These are phyloP conservation scores for Isichthys henryi DNA, from an alignment of 2,113 vertebrate genomes.

Conservation along the genomic window DNA sequence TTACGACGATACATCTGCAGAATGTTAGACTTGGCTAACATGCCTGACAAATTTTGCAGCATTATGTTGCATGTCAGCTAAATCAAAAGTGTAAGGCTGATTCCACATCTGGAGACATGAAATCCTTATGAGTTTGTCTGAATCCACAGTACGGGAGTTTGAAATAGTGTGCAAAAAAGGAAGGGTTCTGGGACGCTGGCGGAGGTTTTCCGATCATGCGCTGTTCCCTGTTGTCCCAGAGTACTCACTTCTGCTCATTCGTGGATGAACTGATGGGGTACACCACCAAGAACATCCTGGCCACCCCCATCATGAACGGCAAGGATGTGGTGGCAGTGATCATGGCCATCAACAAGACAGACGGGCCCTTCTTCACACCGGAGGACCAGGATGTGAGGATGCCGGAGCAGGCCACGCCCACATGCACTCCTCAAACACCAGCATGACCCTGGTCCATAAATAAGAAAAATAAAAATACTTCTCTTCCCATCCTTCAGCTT, in stretches of 20 bases:
- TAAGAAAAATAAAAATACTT: not conserved
- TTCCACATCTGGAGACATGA: not conserved
- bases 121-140: not conserved
- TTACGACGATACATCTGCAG: not conserved
- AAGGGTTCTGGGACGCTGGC: not conserved
- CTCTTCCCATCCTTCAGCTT: slow-evolving; percentile 45
- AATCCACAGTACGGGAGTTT: not conserved
- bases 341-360: slow-evolving; percentile 67
- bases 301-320: slow-evolving; percentile 65
- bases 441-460: not conserved
- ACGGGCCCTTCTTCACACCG: slow-evolving; percentile 57
- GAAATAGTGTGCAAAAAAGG: not conserved
- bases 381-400: slow-evolving; percentile 66
- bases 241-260: slow-evolving; percentile 59
- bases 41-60: not conserved
- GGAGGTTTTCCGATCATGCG: not conserved
- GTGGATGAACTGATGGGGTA: slow-evolving; percentile 65
- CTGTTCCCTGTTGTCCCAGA: slow-evolving; percentile 41
- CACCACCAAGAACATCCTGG: slow-evolving; percentile 55
- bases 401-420: not conserved
- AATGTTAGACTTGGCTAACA: not conserved
- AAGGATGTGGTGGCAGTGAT: slow-evolving; percentile 68
- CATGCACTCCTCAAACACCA: not conserved
- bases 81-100: not conserved
- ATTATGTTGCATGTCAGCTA: not conserved